Evolutionary conservation across 2,888 invertebrate genomes (phyloP).

Genomic region (Meganola albula): DNA sequence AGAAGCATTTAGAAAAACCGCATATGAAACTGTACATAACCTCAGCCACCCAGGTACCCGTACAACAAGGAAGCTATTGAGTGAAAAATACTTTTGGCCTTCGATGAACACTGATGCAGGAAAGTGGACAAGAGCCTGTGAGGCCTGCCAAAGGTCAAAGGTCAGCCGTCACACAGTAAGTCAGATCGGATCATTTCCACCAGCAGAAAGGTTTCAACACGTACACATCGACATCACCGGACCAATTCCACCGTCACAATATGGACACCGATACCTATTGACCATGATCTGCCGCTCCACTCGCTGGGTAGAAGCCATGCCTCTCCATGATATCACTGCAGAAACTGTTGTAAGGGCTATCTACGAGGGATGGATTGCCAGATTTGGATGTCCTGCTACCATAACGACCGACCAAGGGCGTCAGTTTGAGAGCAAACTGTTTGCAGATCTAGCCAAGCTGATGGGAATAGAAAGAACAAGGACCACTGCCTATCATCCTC

Average conservation of each 20-base stretch:
- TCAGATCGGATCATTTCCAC: background rate
- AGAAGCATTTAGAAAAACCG: background rate
- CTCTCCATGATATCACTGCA: background rate
- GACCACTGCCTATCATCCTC: constrained; percentile 1
- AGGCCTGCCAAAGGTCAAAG: background rate
- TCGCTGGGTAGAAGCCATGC: background rate
- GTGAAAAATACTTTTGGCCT: background rate
- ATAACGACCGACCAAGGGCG: constrained; percentile 2
- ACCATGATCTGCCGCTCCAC: background rate
- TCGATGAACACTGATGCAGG: background rate
- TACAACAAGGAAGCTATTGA: background rate
- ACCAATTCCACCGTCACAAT: background rate
- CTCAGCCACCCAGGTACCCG: background rate
- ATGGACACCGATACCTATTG: background rate
- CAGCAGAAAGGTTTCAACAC: background rate
- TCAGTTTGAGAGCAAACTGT: constrained; percentile 1
- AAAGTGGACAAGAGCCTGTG: background rate
- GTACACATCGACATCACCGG: background rate
- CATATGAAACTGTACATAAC: background rate
- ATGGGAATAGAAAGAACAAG: background rate
- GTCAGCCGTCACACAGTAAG: background rate
- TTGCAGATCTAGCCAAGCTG: background rate
- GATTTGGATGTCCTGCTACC: constrained; percentile 3
- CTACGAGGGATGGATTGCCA: constrained; percentile 4
- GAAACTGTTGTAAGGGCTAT: constrained; percentile 1